Evolutionary conservation across 2,888 invertebrate species (phyloP), one percentile per base, ranked within the genome.

Genomic region (Coelinius sp.): DNA sequence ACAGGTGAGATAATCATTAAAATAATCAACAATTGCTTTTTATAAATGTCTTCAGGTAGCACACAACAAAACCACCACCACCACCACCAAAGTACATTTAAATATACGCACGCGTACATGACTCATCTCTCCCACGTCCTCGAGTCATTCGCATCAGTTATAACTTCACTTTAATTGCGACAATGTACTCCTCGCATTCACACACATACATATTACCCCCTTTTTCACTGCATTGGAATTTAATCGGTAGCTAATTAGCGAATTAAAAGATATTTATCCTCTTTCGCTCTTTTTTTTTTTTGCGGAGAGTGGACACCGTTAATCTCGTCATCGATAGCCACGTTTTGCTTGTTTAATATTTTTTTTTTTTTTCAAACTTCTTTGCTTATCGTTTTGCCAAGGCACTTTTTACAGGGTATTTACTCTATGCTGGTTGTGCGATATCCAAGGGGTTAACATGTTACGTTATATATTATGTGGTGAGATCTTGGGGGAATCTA

Each of bases 111-210:
- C 70, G 41, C 67, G 59, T 64, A 41, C 73, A 73, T 78, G 80
- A 78, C 76, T 80, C 81, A 81, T 80, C 75, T 75, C 76, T 74
- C 75, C 31, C 65, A 52, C 53, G 64, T 56, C 62, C 64, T 49
- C 53, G 53, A 27, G 66, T 41, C 41, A 63, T 59, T 59, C 22
- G 59, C 73, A 73, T 73, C 56, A 59, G 79, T 80, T 81, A 82
- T 77, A 80, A 78, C 63, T 76, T 66, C 46, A 77, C 73, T 75
- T 81, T 81, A 82, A 83, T 83, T 79, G 80, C 82, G 75, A 77
- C 80, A 79, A 77, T 81, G 74, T 79, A 74, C 75, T 71, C 67
- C 73, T 75, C 79, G 66, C 25, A 66, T 68, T 68, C 20, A 70
- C 22, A n/a, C 24, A 20, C 17, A 0, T 2, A 52, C 31, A 17